Percentiles rank a stretch among this genome's conserved stretches.
Conservation (phyloP, 2,888 invertebrate species). For the Altica lythri region DNA sequence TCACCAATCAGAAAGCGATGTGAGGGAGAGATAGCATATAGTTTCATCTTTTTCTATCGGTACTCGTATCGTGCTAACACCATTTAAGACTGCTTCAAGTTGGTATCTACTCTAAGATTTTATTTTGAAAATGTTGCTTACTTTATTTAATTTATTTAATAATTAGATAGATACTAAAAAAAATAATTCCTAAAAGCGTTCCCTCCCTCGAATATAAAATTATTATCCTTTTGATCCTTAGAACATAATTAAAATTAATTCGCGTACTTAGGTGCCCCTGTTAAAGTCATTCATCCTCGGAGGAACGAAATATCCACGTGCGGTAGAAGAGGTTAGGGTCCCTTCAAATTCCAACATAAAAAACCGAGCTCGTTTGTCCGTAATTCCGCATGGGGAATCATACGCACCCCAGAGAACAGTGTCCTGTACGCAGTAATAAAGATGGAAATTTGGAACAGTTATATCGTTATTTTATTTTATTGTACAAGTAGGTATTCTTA, state of each 20-base stretch:
- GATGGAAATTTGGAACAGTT: constrained; percentile 2
- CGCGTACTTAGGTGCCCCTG: constrained; percentile 13
- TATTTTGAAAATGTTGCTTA: no score
- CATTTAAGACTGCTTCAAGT: no score
- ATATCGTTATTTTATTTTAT: no score
- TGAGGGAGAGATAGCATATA: no score
- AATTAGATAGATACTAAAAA: no score
- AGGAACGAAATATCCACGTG: constrained; percentile 15
- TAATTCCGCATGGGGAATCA: constrained; percentile 18
- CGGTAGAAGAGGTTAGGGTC: constrained; percentile 1
- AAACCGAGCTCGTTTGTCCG: constrained; percentile 6
- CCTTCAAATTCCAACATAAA: constrained; percentile 20
- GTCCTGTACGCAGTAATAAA: constrained; percentile 18
- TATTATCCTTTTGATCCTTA: constrained; percentile 1
- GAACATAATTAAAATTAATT: constrained; percentile 24
- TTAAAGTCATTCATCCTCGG: constrained; percentile 11
- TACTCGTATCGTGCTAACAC: no score
- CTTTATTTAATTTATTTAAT: no score
- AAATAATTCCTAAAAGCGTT: no score
- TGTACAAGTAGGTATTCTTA: no score
- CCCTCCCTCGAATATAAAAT: constrained; percentile 2
- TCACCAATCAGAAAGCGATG: no score
- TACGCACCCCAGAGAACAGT: neutral
- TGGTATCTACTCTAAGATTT: no score
- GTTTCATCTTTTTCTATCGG: no score